Base-by-base conservation (phyloP, 1,140 invertebrate species). In the Episyrphus balteatus region DNA sequence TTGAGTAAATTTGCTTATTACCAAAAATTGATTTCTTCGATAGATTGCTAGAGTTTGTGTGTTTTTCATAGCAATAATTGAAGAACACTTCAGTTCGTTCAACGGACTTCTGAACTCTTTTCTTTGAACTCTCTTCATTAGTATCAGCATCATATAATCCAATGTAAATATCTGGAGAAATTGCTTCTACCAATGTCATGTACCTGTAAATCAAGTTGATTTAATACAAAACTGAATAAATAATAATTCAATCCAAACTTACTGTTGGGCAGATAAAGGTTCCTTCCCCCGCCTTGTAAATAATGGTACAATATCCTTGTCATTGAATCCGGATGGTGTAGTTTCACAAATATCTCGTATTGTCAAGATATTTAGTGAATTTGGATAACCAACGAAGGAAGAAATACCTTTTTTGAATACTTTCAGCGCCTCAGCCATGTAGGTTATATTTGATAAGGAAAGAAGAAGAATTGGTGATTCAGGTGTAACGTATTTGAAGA, bases 121-220 rank as follows among this genome's bases (percentile, higher is more conserved):
- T 91, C 34, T 75, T 74, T 0, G 76, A 68, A 53, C 81, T 82
- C 15, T 74, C 64, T 5, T 69, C 55, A 58, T 84, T 77, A 21
- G 83, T 90, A 55, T 88, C 84, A n/a, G 83, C 79, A 75, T 92
- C 87, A 62, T 79, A 81, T 47, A 92, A 69, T 15, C 81, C 78
- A 58, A 86, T 76, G 70, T 84, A 88, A 55, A 86, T 77, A 68
- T 88, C 83, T 41, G 88, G 87, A 68, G 80, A 78, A 60, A 84
- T 82, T 51, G 73, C 65, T 70, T 89, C 81, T 36, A 89, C 77
- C 36, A 84, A 59, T 55, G 86, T 74, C 78, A 90, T 83, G 66
- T 86, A 88, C 17, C 48, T 54, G 31, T 11, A 5, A 47, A 5
- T 21, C 1, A 42, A 26, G 31, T 15, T n/a, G 13, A n/a, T 37